Conservation (phyloP, 2,113 vertebrate genomes). For the Pithys albifrons region DNA sequence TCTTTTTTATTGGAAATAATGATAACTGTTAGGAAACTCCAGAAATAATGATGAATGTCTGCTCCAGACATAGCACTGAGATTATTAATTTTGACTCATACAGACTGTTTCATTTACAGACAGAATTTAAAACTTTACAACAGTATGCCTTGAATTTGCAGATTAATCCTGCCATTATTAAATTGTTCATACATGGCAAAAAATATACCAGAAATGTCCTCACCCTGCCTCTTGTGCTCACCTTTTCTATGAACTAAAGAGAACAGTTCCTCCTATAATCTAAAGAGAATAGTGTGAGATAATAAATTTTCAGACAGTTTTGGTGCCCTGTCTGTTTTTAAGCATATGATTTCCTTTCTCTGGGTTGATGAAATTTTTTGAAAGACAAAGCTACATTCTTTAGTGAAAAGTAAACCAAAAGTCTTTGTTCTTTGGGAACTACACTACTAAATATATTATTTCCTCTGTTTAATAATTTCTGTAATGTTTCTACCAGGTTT, state of each 20-base stretch:
- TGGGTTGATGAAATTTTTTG: background rate
- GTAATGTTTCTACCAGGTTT: slow-evolving; percentile 31
- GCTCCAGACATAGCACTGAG: background rate
- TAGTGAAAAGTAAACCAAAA: background rate
- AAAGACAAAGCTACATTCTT: background rate
- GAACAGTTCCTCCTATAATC: background rate
- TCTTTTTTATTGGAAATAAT: background rate
- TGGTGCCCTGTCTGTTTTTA: background rate
- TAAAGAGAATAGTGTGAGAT: background rate
- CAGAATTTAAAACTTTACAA: background rate
- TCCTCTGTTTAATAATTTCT: slow-evolving; percentile 21
- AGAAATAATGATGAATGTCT: background rate
- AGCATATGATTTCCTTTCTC: background rate
- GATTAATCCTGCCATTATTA: background rate
- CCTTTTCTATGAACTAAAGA: background rate
- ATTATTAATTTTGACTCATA: background rate
- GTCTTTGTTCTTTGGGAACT: slow-evolving; percentile 28
- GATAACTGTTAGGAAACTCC: background rate
- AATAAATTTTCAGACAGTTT: background rate
- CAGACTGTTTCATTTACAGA: background rate
- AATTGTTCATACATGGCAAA: background rate
- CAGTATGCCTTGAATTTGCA: background rate
- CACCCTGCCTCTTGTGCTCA: background rate
- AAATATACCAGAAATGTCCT: background rate
- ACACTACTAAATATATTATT: slow-evolving; percentile 10